A percentile compares a stretch with the other conserved stretches of the same genome.
These are phyloP conservation scores for Halocynthia roretzi DNA, from an alignment of 23 tunicate genomes.

Conservation along the genomic window DNA sequence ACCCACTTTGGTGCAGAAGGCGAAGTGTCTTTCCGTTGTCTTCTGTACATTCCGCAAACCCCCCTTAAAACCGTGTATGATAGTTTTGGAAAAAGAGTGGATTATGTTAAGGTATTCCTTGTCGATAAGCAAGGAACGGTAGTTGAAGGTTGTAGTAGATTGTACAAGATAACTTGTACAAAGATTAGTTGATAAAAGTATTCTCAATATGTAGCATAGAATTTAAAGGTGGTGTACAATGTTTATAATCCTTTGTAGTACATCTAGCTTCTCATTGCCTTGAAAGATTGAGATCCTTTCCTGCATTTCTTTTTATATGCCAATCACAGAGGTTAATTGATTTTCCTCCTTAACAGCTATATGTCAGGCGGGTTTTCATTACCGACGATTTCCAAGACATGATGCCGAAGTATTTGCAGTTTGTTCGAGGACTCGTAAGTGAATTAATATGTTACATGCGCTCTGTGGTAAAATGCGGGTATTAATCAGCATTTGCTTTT, in stretches of 20 bases:
- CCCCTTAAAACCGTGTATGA: slow-evolving; percentile 84
- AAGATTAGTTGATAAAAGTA: no score
- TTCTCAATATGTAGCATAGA: no score
- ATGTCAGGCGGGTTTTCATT: slow-evolving; percentile 98
- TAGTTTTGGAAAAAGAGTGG: slow-evolving; percentile 55
- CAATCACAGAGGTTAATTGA: no score
- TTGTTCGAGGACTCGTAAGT: slow-evolving; percentile 98
- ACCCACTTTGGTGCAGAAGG: slow-evolving; percentile 95
- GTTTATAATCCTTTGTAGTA: no score
- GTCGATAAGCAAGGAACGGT: no score
- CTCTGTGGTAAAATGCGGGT: not conserved
- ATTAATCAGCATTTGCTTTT: not conserved
- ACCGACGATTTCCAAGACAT: slow-evolving; percentile 99
- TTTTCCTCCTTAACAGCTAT: slow-evolving; percentile 42
- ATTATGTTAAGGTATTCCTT: slow-evolving; percentile 77
- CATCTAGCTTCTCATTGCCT: no score
- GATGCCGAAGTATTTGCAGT: slow-evolving; percentile 98
- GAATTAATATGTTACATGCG: not conserved
- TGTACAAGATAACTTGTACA: no score
- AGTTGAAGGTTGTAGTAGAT: no score
- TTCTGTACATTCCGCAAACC: slow-evolving; percentile 74
- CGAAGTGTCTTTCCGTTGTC: slow-evolving; percentile 87
- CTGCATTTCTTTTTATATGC: no score
- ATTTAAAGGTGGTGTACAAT: no score
- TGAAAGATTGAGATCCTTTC: no score